Evolutionary conservation across 92 coral and sea anemone genomes (phyloP).

Genomic region (Montipora capitata): DNA sequence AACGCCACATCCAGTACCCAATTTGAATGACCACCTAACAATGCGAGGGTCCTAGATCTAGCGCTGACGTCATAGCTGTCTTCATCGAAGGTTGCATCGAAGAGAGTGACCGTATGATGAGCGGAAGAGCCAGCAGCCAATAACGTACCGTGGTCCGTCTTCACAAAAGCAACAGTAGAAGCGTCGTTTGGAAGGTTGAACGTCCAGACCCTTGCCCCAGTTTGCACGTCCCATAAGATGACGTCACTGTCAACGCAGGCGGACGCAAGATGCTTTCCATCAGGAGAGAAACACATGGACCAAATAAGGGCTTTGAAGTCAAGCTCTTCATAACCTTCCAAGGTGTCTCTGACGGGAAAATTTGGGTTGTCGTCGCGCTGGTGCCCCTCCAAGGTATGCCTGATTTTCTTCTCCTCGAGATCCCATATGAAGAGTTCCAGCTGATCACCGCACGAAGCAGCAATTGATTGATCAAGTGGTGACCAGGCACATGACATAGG

Average conservation of each 20-base stretch:
- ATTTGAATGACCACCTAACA: conserved; percentile 75
- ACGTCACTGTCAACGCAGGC: conserved; percentile 72
- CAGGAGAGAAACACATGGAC: conserved; percentile 74
- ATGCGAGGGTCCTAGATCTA: conserved; percentile 63
- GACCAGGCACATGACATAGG: conserved; percentile 76
- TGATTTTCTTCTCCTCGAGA: conserved; percentile 23
- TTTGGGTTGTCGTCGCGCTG: conserved; percentile 71
- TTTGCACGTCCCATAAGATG: conserved; percentile 73
- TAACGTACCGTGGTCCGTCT: conserved; percentile 55
- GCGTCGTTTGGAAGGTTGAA: conserved; percentile 76
- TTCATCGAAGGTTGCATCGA: conserved; percentile 38
- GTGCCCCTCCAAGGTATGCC: conserved; percentile 54
- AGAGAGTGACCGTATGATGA: conserved; percentile 75
- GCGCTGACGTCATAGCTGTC: not conserved
- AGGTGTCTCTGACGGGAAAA: conserved; percentile 67
- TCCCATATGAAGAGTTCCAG: conserved; percentile 80
- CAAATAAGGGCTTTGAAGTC: conserved; percentile 73
- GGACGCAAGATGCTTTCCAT: conserved; percentile 71
- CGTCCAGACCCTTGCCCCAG: conserved; percentile 48
- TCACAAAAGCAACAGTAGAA: conserved; percentile 59
- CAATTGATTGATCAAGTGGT: conserved; percentile 60
- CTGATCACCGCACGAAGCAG: conserved; percentile 70
- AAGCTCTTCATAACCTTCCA: conserved; percentile 44
- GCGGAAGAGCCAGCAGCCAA: conserved; percentile 79
- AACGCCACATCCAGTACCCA: conserved; percentile 79